These are phyloP conservation scores for Coregonus ussuriensis DNA, from an alignment of 2,797 vertebrate species.

Conservation along the genomic window DNA sequence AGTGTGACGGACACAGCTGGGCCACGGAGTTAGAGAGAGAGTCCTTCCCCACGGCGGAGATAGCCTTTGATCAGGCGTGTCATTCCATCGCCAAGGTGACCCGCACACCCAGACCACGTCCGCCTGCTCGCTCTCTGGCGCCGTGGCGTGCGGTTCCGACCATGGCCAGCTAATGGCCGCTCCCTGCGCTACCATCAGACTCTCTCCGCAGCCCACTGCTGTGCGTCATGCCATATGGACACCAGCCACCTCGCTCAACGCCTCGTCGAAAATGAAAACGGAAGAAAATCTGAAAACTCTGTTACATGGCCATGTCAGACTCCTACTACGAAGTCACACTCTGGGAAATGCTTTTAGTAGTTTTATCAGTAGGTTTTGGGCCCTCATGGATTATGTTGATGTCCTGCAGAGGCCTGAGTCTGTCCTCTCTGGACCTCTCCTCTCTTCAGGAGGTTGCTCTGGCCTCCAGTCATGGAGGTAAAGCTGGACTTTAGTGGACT, in stretches of 20 bases:
- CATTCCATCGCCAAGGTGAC: conserved; percentile 72
- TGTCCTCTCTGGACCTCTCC: background rate
- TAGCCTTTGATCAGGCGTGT: conserved; percentile 74
- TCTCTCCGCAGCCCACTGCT: background rate
- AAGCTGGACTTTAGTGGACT: background rate
- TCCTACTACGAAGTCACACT: conserved; percentile 48
- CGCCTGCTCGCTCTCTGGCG: conserved; percentile 4
- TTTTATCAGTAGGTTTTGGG: background rate
- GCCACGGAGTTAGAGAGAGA: conserved; percentile 45
- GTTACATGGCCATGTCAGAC: conserved; percentile 31
- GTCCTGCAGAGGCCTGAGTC: conserved; percentile 24
- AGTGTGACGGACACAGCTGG: conserved; percentile 59
- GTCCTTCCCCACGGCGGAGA: conserved; percentile 60
- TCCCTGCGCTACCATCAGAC: conserved; percentile 8
- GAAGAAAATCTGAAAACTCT: conserved; percentile 16
- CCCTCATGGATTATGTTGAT: background rate
- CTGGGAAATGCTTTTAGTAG: conserved; percentile 23
- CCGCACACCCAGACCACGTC: conserved; percentile 48
- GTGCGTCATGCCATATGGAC: conserved; percentile 5
- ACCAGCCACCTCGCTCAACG: background rate
- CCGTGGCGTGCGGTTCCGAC: background rate
- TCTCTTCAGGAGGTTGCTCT: background rate
- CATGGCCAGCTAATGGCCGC: conserved; percentile 28
- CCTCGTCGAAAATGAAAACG: conserved; percentile 27
- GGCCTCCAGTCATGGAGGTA: too few relatives aligned